Percentiles rank a stretch among this genome's conserved stretches.
phyloP scores from a whole-genome alignment of 2,888 invertebrate species.

The Hirtodrosophila trivittata region DNA sequence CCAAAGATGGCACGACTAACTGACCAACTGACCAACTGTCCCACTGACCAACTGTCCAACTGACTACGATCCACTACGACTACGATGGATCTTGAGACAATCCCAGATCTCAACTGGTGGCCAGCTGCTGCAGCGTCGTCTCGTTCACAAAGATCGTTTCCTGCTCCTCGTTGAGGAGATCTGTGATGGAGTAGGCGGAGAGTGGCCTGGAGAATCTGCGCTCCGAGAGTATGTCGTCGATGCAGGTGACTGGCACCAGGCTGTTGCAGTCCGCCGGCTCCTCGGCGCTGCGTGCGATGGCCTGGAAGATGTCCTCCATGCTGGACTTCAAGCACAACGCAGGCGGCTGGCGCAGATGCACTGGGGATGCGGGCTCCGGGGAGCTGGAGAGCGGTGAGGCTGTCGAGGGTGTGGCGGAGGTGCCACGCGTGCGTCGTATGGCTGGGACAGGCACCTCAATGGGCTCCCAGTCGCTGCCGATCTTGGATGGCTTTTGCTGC shows the following conservation, averaged over 20 bases:
- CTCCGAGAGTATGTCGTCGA: slow-evolving; percentile 83
- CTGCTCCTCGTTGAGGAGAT: slow-evolving; percentile 81
- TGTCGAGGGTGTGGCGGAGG: slow-evolving; percentile 78
- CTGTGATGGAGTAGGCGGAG: slow-evolving; percentile 83
- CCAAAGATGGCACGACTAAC: slow-evolving; percentile 36
- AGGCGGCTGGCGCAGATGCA: slow-evolving; percentile 65
- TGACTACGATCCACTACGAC: slow-evolving; percentile 7
- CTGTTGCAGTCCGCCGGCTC: slow-evolving; percentile 59
- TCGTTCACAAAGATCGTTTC: slow-evolving; percentile 74
- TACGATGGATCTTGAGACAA: neutral
- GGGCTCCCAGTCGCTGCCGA: slow-evolving; percentile 57
- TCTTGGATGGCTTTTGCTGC: slow-evolving; percentile 5
- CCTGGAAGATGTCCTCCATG: slow-evolving; percentile 82
- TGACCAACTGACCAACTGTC: slow-evolving; percentile 24
- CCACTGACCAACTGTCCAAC: slow-evolving; percentile 12
- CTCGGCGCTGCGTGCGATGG: slow-evolving; percentile 80
- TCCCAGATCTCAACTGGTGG: slow-evolving; percentile 32
- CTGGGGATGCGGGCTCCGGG: slow-evolving; percentile 64
- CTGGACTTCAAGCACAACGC: slow-evolving; percentile 78
- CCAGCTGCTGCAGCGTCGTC: slow-evolving; percentile 53
- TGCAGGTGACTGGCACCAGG: slow-evolving; percentile 80
- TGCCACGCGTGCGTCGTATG: slow-evolving; percentile 59
- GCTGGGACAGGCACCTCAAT: slow-evolving; percentile 54
- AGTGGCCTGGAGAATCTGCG: slow-evolving; percentile 81
- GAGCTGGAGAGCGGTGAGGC: slow-evolving; percentile 74